Percentiles rank a stretch among this genome's conserved stretches.
These are phyloP conservation scores for Rhabdophis nuchalis DNA, from an alignment of 2,797 vertebrate species.

Conservation along the genomic window DNA sequence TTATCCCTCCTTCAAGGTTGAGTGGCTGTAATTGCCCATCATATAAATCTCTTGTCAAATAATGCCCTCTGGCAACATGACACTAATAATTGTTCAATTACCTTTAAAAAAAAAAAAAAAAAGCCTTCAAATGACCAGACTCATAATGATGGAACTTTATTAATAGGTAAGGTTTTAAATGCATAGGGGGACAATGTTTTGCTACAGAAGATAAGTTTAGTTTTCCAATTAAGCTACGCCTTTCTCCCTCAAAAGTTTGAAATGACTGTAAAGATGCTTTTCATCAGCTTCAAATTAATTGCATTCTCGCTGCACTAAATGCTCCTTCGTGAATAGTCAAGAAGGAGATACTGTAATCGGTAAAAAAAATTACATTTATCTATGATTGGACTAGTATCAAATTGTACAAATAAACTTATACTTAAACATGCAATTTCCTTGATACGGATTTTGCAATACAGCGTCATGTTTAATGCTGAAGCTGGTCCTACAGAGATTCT, in stretches of 20 bases:
- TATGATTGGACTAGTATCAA: neutral
- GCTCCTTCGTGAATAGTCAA: neutral
- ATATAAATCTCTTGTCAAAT: conserved; percentile 79
- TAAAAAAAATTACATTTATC: neutral
- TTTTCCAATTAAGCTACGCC: conserved; percentile 61
- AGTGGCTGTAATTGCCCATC: conserved; percentile 75
- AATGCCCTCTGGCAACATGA: conserved; percentile 71
- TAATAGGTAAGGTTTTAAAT: conserved; percentile 66
- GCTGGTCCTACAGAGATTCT: neutral
- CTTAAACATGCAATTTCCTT: neutral
- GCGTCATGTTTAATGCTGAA: neutral
- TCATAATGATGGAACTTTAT: conserved; percentile 65
- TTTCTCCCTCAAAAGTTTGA: conserved; percentile 60
- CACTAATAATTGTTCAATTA: conserved; percentile 79
- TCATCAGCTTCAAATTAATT: conserved; percentile 58
- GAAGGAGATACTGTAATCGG: neutral
- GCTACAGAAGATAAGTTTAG: conserved; percentile 55
- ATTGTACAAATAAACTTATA: neutral
- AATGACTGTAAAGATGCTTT: conserved; percentile 48
- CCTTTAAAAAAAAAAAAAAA: conserved; percentile 49
- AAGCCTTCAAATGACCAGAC: conserved; percentile 68
- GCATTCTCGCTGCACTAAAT: conserved; percentile 51
- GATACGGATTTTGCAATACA: neutral
- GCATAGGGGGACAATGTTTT: conserved; percentile 58
- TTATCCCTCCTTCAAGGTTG: conserved; percentile 82